These are phyloP conservation scores for Cynoglossus semilaevis DNA, from an alignment of 2,113 vertebrate species.

Conservation along the genomic window DNA sequence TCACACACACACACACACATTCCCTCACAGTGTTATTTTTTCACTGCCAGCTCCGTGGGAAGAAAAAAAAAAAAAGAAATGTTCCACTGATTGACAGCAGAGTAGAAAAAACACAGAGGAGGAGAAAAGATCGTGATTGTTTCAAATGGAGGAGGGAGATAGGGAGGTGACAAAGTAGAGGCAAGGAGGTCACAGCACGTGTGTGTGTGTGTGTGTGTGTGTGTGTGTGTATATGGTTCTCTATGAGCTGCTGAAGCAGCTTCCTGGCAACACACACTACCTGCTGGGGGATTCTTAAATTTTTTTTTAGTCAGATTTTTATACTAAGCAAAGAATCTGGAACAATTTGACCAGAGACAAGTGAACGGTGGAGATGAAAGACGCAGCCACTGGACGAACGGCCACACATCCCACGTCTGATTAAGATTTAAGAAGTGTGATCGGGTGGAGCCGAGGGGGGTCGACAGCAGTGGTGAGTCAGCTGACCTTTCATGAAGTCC, in stretches of 20 bases:
- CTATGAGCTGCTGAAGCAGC: conserved; percentile 22
- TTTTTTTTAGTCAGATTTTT: conserved; percentile 10
- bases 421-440: conserved; percentile 69
- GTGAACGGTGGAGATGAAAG: conserved; percentile 45
- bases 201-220: conserved; percentile 7
- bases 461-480: conserved; percentile 53
- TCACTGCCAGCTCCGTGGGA: conserved; percentile 32
- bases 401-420: conserved; percentile 46
- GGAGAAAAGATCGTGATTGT: conserved; percentile 22
- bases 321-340: conserved; percentile 3
- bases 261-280: conserved; percentile 22
- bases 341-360: too few species aligned
- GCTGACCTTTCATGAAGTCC: conserved; percentile 61
- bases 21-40: conserved; percentile 21
- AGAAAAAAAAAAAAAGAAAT: conserved; percentile 17
- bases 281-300: conserved; percentile 15
- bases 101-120: conserved; percentile 1
- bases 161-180: conserved; percentile 12
- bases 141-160: conserved; percentile 29
- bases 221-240: neutral
- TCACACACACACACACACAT: conserved; percentile 33
- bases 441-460: conserved; percentile 52
- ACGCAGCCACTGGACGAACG: conserved; percentile 60
- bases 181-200: neutral
- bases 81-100: conserved; percentile 49